phyloP scores from a whole-genome alignment of 1,140 invertebrate species.

The Drosophila saltans region DNA sequence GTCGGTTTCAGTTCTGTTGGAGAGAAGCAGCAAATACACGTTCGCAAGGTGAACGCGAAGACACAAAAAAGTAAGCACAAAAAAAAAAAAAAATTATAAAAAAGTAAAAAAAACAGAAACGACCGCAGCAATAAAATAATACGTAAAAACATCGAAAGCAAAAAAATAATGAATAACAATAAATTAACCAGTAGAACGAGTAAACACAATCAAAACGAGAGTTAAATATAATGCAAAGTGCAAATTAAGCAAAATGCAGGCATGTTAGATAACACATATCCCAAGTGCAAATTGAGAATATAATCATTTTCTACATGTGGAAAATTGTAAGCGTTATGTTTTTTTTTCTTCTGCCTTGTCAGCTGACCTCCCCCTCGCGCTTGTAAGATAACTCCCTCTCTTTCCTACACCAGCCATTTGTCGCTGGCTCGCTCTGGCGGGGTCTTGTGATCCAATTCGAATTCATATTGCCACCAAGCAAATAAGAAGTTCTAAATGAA shows the following conservation, averaged over 20 bases:
- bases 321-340: slow-evolving; percentile 37
- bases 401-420: slow-evolving; percentile 1
- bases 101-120: slow-evolving; percentile 27
- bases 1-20: slow-evolving; percentile 75
- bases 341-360: slow-evolving; percentile 40
- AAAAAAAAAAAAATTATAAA: slow-evolving; percentile 26
- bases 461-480: slow-evolving; percentile 8
- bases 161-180: not conserved
- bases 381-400: slow-evolving; percentile 7
- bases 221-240: not conserved
- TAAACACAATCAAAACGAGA: not conserved
- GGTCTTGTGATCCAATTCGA: slow-evolving; percentile 64
- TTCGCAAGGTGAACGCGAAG: slow-evolving; percentile 71
- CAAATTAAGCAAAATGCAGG: slow-evolving; percentile 8
- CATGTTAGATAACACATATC: slow-evolving; percentile 15
- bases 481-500: slow-evolving; percentile 7
- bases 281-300: slow-evolving; percentile 46
- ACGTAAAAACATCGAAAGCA: not conserved
- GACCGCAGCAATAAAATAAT: not conserved
- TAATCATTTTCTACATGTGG: slow-evolving; percentile 35
- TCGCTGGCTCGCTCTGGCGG: slow-evolving; percentile 14
- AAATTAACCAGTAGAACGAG: not conserved
- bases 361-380: slow-evolving; percentile 64
- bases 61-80: slow-evolving; percentile 67
- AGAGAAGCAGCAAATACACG: slow-evolving; percentile 66